Conservation (phyloP, 2,888 invertebrate genomes). For the Spialia ferax region DNA sequence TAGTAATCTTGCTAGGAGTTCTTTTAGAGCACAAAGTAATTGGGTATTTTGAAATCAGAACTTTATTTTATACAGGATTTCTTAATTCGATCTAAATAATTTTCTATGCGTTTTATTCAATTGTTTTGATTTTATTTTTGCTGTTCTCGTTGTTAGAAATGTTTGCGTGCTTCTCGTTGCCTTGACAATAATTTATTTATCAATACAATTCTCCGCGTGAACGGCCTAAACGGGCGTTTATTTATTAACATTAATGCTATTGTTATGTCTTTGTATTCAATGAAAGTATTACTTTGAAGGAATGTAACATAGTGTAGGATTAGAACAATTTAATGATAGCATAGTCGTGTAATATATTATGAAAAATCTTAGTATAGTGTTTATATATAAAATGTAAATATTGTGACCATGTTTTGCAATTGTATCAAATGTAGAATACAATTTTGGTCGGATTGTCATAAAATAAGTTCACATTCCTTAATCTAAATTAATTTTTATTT, state of each 20-base stretch:
- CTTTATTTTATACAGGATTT: not conserved
- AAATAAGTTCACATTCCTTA: slow-evolving; percentile 39
- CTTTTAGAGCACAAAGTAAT: not conserved
- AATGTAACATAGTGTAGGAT: slow-evolving; percentile 50
- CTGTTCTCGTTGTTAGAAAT: slow-evolving; percentile 38
- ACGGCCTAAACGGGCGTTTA: slow-evolving; percentile 21
- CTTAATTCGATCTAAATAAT: not conserved
- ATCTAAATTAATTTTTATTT: slow-evolving; percentile 24
- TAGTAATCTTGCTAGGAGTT: too few relatives aligned
- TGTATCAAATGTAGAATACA: slow-evolving; percentile 40
- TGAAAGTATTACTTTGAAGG: slow-evolving; percentile 75
- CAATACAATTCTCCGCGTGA: slow-evolving; percentile 46
- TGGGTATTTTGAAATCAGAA: slow-evolving; percentile 7
- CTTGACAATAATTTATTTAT: slow-evolving; percentile 62
- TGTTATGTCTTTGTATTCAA: slow-evolving; percentile 67
- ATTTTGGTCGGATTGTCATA: slow-evolving; percentile 19
- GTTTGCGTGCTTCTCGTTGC: slow-evolving; percentile 51
- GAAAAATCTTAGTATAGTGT: slow-evolving; percentile 26
- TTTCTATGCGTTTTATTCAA: not conserved
- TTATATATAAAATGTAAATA: slow-evolving; percentile 36
- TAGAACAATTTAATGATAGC: slow-evolving; percentile 40
- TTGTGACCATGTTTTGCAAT: slow-evolving; percentile 36
- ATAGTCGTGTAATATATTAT: slow-evolving; percentile 40
- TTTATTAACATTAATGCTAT: slow-evolving; percentile 34
- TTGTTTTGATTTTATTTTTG: slow-evolving; percentile 40